Base-by-base conservation (phyloP, 2,888 invertebrate genomes). In the Bhutanitis thaidina region DNA sequence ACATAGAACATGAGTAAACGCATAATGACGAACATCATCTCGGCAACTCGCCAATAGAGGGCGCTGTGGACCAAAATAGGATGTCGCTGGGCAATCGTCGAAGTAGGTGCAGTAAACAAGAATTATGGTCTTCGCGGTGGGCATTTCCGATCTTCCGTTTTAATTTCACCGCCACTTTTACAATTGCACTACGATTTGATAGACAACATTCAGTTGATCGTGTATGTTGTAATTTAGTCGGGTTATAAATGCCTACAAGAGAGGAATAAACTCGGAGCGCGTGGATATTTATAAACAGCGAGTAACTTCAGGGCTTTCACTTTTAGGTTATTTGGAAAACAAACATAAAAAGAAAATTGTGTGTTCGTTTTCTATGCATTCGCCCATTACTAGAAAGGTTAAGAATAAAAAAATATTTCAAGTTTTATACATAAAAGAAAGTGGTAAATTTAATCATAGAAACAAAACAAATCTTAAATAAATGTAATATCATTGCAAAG, bases 1-100 rank as follows among this genome's bases (percentile, higher is more conserved):
- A 85, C 85, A 84, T 80, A 80, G 81, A 78, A 70, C 68, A 80
- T 85, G 86, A 86, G 81, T 85, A 84, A 85, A 73, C 73, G 62
- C 55, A 56, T 59, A 64, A 67, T 67, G 65, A 61, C 60, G 65
- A 64, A 62, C 65, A 59, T 64, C 67, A 67, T 67, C 82, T 84
- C 82, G 87, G 87, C 87, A 86, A 65, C 74, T 76, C 76, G 87
- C 87, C 87, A 87, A 80, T 70, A 87, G 86, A 85, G 84, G 86
- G 84, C 86, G 84, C 82, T 83, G 71, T 61, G 40, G 64, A 66
- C 77, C 47, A 63, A 81, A 86, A 84, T 86, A 87, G 79, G 82
- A 65, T 82, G 82, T 83, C 83, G 75, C 73, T 69, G 73, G 60
- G 69, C 69, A 62, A 53, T 57, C 65, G 65, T 65, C 57, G 57